These are phyloP conservation scores for Anagrus nilaparvatae DNA, from an alignment of 1,140 invertebrate species.

Conservation along the genomic window DNA sequence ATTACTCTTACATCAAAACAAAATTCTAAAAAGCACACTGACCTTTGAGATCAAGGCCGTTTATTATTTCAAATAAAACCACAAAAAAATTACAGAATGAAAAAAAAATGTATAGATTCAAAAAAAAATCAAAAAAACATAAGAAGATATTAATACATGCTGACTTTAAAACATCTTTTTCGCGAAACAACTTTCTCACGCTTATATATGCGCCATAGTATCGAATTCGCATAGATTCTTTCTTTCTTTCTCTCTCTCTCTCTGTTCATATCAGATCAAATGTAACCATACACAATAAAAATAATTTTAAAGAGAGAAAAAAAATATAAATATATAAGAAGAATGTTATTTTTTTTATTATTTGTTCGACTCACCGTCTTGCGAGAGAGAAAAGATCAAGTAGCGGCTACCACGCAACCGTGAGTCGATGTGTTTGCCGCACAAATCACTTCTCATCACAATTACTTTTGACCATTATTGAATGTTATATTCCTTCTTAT, in stretches of 20 bases:
- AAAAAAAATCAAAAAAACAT: no score
- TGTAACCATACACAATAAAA: background rate
- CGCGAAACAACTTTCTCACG: no score
- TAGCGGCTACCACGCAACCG: constrained; percentile 22
- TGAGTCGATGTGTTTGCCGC: constrained; percentile 21
- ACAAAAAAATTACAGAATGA: no score
- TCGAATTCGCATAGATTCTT: background rate
- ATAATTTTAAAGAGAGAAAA: constrained; percentile 3
- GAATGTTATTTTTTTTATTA: constrained; percentile 17
- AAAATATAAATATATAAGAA: no score
- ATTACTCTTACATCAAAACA: no score
- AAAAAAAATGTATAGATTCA: no score
- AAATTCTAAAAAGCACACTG: no score
- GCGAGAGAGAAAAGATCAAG: constrained; percentile 15
- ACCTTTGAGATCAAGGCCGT: no score
- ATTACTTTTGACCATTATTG: constrained; percentile 19
- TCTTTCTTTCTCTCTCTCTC: constrained; percentile 1
- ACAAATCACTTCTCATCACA: constrained; percentile 35
- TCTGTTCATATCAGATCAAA: background rate
- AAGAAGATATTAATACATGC: no score
- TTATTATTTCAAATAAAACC: no score
- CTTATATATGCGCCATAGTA: no score
- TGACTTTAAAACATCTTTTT: no score
- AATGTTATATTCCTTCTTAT: background rate
- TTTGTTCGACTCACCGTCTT: constrained; percentile 22